A percentile compares a stretch with the other conserved stretches of the same genome.
These are phyloP conservation scores for Alectoris magna DNA, from an alignment of 2,797 vertebrate genomes.

Conservation along the genomic window DNA sequence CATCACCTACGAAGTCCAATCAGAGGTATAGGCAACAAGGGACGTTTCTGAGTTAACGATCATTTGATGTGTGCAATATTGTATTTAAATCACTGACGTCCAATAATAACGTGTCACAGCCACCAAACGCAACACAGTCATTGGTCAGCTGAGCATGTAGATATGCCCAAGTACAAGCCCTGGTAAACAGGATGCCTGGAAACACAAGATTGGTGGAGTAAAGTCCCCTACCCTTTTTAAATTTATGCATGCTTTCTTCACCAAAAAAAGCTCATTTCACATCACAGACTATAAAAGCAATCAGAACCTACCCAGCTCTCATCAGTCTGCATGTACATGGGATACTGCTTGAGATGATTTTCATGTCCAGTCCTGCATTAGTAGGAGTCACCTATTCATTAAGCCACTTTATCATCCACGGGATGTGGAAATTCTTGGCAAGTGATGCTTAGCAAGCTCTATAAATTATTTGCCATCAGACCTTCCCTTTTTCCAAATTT, in stretches of 20 bases:
- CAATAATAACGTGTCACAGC: not conserved
- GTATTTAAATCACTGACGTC: not conserved
- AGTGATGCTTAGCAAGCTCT: not conserved
- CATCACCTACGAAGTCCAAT: accelerated
- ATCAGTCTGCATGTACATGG: not conserved
- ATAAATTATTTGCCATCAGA: not conserved
- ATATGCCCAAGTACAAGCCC: not conserved
- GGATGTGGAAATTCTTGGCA: not conserved
- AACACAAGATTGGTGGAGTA: accelerated
- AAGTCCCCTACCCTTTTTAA: not conserved
- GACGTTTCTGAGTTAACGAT: accelerated
- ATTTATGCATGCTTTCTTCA: not conserved
- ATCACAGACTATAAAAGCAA: not conserved
- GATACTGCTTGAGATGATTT: not conserved
- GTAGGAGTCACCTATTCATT: not conserved
- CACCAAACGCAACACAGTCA: not conserved
- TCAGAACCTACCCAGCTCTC: not conserved
- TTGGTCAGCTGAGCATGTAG: not conserved
- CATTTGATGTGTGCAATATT: accelerated
- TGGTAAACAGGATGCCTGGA: not conserved
- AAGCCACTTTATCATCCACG: not conserved
- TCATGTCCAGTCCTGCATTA: not conserved
- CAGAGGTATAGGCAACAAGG: not conserved
- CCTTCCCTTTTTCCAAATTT: not conserved
- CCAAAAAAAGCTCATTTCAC: not conserved